These are phyloP conservation scores for Spea hammondii DNA, from an alignment of 2,797 vertebrate genomes.

Conservation along the genomic window DNA sequence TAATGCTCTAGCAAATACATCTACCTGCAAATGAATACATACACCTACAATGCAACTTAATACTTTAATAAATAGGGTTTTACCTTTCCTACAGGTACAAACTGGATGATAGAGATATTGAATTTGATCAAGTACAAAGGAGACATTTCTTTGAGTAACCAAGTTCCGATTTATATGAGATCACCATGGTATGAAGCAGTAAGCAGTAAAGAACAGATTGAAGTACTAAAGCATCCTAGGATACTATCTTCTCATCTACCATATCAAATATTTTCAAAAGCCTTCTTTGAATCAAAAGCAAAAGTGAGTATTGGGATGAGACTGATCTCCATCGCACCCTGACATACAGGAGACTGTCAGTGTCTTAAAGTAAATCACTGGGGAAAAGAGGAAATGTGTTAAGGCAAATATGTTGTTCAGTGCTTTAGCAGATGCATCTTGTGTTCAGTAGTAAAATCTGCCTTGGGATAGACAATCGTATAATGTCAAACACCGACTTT, in stretches of 20 bases:
- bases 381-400: no score
- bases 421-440: no score
- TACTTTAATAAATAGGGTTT: background rate
- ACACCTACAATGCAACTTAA: no score
- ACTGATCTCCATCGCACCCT: no score
- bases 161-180: slow-evolving; percentile 11
- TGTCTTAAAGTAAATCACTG: no score
- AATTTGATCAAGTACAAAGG: slow-evolving; percentile 51
- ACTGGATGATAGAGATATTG: slow-evolving; percentile 55
- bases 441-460: no score
- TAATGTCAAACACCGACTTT: no score
- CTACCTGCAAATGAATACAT: background rate
- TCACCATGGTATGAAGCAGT: rapidly evolving
- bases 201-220: slow-evolving; percentile 31
- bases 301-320: slow-evolving; percentile 45
- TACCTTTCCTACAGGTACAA: slow-evolving; percentile 37
- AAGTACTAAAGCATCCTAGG: slow-evolving; percentile 66
- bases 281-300: slow-evolving; percentile 51
- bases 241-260: slow-evolving; percentile 77
- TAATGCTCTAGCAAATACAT: slow-evolving; percentile 31
- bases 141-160: slow-evolving; percentile 14
- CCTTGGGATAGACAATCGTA: no score
- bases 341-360: no score
- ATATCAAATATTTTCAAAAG: slow-evolving; percentile 46
- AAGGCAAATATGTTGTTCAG: no score